Conservation (phyloP, 1,140 invertebrate species). For the Meloidogyne hapla region DNA sequence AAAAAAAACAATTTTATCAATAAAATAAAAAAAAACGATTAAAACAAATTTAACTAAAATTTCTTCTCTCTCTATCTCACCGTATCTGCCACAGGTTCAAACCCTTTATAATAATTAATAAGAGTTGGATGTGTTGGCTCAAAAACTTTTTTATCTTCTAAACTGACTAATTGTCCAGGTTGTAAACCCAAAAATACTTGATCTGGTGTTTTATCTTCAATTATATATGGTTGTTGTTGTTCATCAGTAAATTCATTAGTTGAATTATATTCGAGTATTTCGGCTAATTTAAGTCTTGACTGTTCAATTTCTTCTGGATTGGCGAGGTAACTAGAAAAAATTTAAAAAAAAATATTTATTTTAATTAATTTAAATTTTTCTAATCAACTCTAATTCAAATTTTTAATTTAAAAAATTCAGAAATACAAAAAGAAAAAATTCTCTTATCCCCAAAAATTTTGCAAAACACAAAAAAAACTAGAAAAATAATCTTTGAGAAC, state of each 20-base stretch:
- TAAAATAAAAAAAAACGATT: conserved; percentile 15
- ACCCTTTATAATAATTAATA: conserved; percentile 36
- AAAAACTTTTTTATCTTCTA: conserved; percentile 57
- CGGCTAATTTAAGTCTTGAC: conserved; percentile 39
- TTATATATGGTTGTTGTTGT: neutral
- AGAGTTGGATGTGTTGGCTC: conserved; percentile 51
- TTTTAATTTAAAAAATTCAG: conserved; percentile 23
- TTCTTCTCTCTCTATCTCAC: conserved; percentile 23
- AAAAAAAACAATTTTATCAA: conserved; percentile 7
- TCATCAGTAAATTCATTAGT: neutral
- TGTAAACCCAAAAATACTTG: conserved; percentile 56
- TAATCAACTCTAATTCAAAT: no score
- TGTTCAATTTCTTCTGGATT: conserved; percentile 38
- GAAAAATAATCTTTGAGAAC: neutral
- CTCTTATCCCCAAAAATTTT: no score
- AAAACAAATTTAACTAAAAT: conserved; percentile 9
- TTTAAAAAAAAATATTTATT: conserved; percentile 21
- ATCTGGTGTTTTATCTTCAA: conserved; percentile 44
- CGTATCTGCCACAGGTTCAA: conserved; percentile 36
- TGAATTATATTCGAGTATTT: conserved; percentile 48
- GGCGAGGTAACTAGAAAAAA: conserved; percentile 51
- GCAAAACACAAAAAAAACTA: no score
- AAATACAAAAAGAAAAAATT: no score
- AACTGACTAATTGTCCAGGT: conserved; percentile 51
- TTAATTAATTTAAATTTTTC: conserved; percentile 27